Evolutionary conservation across 2,113 vertebrate species (phyloP).

Genomic region (Limanda limanda): DNA sequence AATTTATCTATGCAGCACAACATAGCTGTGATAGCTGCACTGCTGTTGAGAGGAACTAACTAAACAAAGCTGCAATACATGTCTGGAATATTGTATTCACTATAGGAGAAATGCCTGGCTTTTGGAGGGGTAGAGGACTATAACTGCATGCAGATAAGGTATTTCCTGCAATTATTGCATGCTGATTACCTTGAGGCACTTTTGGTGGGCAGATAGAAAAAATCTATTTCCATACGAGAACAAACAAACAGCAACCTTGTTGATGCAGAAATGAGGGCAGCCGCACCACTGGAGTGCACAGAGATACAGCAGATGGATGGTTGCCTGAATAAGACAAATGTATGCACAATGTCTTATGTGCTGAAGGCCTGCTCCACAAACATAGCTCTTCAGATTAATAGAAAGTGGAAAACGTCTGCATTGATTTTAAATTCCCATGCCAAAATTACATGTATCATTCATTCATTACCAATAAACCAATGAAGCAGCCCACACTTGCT

Average conservation of each 20-base stretch:
- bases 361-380: constrained; percentile 6
- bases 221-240: constrained; percentile 69
- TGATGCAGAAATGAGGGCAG: constrained; percentile 79
- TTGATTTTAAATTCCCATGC: not conserved
- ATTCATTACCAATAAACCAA: too few species aligned
- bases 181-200: constrained; percentile 54
- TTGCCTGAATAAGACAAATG: not conserved
- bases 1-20: constrained; percentile 16
- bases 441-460: constrained; percentile 29
- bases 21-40: not conserved
- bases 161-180: constrained; percentile 47
- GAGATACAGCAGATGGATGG: not conserved
- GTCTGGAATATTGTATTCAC: constrained; percentile 46
- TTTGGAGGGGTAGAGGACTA: constrained; percentile 75
- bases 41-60: constrained; percentile 64
- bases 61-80: constrained; percentile 75
- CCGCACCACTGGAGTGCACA: constrained; percentile 80
- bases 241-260: constrained; percentile 85
- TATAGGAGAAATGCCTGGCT: not conserved
- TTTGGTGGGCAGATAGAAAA: constrained; percentile 49
- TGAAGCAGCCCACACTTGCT: too few species aligned
- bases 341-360: not conserved
- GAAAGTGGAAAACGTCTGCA: constrained; percentile 10
- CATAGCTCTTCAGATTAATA: constrained; percentile 4
- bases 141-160: constrained; percentile 73